Base-by-base conservation (phyloP, 1,140 invertebrate species). In the Trachelipus rathkii region DNA sequence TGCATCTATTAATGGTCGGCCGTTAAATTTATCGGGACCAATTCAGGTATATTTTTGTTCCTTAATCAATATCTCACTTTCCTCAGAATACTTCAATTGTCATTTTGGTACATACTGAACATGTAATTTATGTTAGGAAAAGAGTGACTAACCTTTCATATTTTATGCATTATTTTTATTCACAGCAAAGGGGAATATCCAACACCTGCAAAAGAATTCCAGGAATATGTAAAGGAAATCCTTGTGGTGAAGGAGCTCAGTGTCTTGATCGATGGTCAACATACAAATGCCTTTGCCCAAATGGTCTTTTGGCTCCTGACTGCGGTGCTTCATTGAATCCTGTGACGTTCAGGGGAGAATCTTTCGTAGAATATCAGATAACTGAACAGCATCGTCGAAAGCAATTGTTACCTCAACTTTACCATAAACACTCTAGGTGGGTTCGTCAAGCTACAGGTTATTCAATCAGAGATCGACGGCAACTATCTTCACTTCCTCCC, bases 331-430 rank as follows among this genome's bases (percentile, higher is more conserved):
- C 93, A 10, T 86, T 96, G 0, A 89, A 92, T 82, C 90, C 95
- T 9, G 89, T 96, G 23, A 92, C 90, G 2, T 86, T 97, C 8
- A 89, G 86, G 77, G 89, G 90, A 70, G 92, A 91, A 77, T 91
- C 90, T 21, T 92, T 89, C 83, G 84, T 97, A 0, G 91, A 93
- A 82, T 95, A 92, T 78, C 87, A 89, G 81, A 90, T 95, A 45
- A 92, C 92, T 0, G 92, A 95, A 82, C 93, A 92, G 83, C 93
- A 94, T 84, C 87, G 90, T 75, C 85, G 95, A 83, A 93, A 95
- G 89, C 93, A 95, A 83, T 85, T 95, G 0, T 83, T 95, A 53
- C 92, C 93, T 60, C 89, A 88, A 66, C 86, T 94, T 19, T 94
- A 94, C 82, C 86, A 88, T 15, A 91, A 91, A 2, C 90, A 89